A percentile compares a stretch with the other conserved stretches of the same genome.
These are phyloP conservation scores for Sisor rabdophorus DNA, from an alignment of 2,113 vertebrate species.

Conservation along the genomic window DNA sequence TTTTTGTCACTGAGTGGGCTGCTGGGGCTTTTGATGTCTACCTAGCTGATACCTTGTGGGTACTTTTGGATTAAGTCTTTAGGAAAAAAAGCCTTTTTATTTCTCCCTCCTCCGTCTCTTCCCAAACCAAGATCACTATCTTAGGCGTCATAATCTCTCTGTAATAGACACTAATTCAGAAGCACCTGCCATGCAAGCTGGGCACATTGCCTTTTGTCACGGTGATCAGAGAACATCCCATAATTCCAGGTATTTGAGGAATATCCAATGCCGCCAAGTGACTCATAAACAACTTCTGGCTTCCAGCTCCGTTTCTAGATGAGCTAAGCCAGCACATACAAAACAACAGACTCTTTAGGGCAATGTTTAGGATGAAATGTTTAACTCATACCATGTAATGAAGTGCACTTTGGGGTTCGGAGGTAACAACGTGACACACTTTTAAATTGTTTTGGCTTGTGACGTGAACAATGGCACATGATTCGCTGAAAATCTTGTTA, in stretches of 20 bases:
- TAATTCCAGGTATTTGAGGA: slow-evolving; percentile 96
- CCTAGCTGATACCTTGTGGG: slow-evolving; percentile 48
- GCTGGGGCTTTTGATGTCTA: slow-evolving; percentile 48
- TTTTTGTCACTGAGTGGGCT: slow-evolving; percentile 52
- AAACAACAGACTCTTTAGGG: slow-evolving; percentile 79
- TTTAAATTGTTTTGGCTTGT: slow-evolving; percentile 38
- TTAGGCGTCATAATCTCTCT: slow-evolving; percentile 55
- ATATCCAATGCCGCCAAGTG: slow-evolving; percentile 86
- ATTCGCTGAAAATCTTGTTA: no score
- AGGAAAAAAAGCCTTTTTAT: background rate
- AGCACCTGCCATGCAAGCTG: slow-evolving; percentile 88
- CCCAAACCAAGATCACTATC: slow-evolving; percentile 52
- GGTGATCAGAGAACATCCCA: slow-evolving; percentile 88
- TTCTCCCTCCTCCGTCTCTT: slow-evolving; percentile 38
- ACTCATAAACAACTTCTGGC: slow-evolving; percentile 83
- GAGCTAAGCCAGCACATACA: slow-evolving; percentile 39
- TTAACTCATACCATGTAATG: slow-evolving; percentile 68
- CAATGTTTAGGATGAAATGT: slow-evolving; percentile 85
- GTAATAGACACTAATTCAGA: slow-evolving; percentile 72
- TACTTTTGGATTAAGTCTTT: slow-evolving; percentile 53
- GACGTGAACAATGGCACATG: slow-evolving; percentile 20
- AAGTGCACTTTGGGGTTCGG: slow-evolving; percentile 82
- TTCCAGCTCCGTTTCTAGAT: slow-evolving; percentile 65
- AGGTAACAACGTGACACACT: slow-evolving; percentile 51
- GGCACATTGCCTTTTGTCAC: slow-evolving; percentile 85